Evolutionary conservation across 1,140 invertebrate genomes (phyloP).

Genomic region (Drosophila nebulosa): DNA sequence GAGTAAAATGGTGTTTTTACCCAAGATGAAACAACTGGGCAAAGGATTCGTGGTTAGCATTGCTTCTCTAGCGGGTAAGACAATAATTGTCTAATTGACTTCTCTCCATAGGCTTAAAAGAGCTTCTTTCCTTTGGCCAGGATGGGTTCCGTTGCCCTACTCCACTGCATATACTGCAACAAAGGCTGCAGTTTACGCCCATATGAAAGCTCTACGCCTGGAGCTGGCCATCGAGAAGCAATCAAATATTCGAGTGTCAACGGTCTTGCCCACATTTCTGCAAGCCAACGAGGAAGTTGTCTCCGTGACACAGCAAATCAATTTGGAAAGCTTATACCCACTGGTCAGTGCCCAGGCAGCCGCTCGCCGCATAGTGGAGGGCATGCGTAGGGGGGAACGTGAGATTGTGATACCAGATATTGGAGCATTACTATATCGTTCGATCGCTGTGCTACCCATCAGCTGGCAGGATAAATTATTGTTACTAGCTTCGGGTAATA

Average conservation of each 20-base stretch:
- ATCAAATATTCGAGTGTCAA: slow-evolving; percentile 40
- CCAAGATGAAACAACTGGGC: slow-evolving; percentile 91
- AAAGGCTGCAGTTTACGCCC: slow-evolving; percentile 87
- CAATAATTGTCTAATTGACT: not conserved
- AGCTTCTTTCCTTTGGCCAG: not conserved
- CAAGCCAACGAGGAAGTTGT: slow-evolving; percentile 34
- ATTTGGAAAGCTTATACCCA: slow-evolving; percentile 29
- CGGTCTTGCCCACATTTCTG: slow-evolving; percentile 46
- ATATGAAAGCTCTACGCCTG: slow-evolving; percentile 86
- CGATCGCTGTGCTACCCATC: slow-evolving; percentile 17
- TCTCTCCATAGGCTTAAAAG: not conserved
- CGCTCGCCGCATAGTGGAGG: slow-evolving; percentile 34
- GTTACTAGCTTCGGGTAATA: not conserved
- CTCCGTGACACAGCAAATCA: not conserved
- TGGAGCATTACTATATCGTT: not conserved
- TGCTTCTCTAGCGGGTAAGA: slow-evolving; percentile 88
- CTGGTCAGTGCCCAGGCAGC: slow-evolving; percentile 31
- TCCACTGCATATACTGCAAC: slow-evolving; percentile 83
- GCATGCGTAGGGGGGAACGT: slow-evolving; percentile 43
- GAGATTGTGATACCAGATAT: slow-evolving; percentile 42
- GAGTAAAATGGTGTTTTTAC: slow-evolving; percentile 86
- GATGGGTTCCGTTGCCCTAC: slow-evolving; percentile 31
- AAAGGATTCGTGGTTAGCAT: slow-evolving; percentile 93
- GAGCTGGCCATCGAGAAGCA: slow-evolving; percentile 40
- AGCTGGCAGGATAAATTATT: slow-evolving; percentile 28